Conservation (phyloP, 2,888 invertebrate species). For the Melitaea athalia region DNA sequence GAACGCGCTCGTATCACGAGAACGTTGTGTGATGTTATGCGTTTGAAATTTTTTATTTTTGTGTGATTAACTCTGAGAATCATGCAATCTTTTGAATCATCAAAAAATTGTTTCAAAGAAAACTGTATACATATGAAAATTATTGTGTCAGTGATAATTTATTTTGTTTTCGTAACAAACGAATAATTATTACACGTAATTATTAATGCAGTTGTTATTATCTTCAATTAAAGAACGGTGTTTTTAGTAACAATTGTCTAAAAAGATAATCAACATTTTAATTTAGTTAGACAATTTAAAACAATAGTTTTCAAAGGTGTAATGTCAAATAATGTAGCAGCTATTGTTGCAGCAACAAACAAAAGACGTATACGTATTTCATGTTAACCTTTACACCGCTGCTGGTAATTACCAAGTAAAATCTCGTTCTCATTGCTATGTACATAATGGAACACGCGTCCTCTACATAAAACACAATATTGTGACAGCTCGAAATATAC, state of each 20-base stretch:
- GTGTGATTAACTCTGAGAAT: neutral
- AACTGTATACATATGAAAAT: neutral
- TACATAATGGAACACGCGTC: constrained; percentile 34
- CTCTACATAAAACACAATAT: constrained; percentile 21
- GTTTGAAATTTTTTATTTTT: neutral
- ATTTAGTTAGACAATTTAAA: neutral
- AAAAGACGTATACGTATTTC: constrained; percentile 28
- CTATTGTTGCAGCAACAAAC: constrained; percentile 33
- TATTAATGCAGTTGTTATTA: neutral
- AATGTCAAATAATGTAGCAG: constrained; percentile 25
- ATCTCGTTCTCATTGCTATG: constrained; percentile 39
- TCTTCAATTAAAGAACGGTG: neutral
- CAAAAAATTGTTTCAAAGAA: neutral
- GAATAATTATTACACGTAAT: neutral
- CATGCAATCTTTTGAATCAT: neutral
- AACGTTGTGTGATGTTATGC: constrained; percentile 23
- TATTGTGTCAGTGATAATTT: neutral
- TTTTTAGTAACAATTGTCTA: neutral
- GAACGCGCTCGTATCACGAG: constrained; percentile 23
- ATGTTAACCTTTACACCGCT: constrained; percentile 41
- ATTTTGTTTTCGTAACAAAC: too few relatives aligned
- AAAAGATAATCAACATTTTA: neutral
- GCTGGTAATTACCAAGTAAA: constrained; percentile 42
- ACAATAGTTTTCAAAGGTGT: constrained; percentile 26
- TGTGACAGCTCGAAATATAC: constrained; percentile 25